Percentiles rank a stretch among this genome's conserved stretches.
Conservation (phyloP, 2,888 invertebrate species). For the Clivina fossor region DNA sequence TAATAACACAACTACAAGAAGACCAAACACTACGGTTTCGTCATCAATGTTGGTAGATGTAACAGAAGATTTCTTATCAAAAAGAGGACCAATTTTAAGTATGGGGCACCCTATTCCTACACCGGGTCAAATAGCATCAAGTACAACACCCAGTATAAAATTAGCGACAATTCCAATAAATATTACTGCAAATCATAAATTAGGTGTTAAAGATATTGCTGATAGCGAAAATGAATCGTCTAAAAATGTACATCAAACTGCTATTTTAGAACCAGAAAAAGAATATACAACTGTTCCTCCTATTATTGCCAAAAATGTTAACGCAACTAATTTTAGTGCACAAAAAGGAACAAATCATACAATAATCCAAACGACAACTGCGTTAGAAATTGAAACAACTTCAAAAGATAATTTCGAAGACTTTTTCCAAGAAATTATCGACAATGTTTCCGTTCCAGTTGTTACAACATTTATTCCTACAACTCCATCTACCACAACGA, state of each 20-base stretch:
- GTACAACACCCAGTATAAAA: slow-evolving; percentile 31
- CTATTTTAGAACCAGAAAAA: slow-evolving; percentile 36
- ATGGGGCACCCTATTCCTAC: slow-evolving; percentile 36
- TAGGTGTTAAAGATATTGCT: slow-evolving; percentile 8
- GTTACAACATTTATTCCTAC: slow-evolving; percentile 10
- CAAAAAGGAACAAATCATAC: slow-evolving; percentile 20
- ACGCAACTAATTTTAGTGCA: slow-evolving; percentile 37
- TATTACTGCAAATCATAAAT: slow-evolving; percentile 27
- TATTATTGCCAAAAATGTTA: slow-evolving; percentile 25
- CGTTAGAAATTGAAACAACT: slow-evolving; percentile 33
- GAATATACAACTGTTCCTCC: slow-evolving; percentile 8
- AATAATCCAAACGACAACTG: slow-evolving; percentile 25
- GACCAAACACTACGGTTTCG: slow-evolving; percentile 25
- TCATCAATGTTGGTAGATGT: slow-evolving; percentile 22
- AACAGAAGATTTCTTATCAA: slow-evolving; percentile 26
- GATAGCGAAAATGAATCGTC: slow-evolving; percentile 32
- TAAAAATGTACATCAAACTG: slow-evolving; percentile 33
- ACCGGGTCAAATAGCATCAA: slow-evolving; percentile 33
- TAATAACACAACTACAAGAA: slow-evolving; percentile 11
- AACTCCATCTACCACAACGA: slow-evolving; percentile 4
- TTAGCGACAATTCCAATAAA: slow-evolving; percentile 21
- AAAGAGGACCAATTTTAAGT: slow-evolving; percentile 24
- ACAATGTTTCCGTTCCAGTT: slow-evolving; percentile 11
- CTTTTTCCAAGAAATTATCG: slow-evolving; percentile 32
- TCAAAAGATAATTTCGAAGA: slow-evolving; percentile 31